These are phyloP conservation scores for Cyclophora albipunctata DNA, from an alignment of 2,888 invertebrate species.

Conservation along the genomic window DNA sequence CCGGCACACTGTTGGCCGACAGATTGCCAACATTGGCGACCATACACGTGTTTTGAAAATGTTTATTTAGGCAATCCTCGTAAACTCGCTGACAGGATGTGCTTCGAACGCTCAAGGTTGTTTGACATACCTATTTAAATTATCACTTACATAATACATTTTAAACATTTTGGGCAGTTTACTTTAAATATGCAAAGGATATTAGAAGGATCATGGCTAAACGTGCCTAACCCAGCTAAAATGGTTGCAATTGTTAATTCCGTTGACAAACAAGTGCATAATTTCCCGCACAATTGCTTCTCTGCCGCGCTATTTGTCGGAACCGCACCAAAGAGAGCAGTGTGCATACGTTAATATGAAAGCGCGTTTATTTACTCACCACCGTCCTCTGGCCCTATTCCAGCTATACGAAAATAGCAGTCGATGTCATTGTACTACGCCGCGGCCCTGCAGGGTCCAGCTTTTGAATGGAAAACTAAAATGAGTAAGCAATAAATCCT, in stretches of 20 bases:
- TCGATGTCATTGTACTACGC: constrained; percentile 71
- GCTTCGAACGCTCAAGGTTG: constrained; percentile 69
- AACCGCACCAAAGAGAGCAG: constrained; percentile 43
- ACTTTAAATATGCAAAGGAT: no score
- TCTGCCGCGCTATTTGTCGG: constrained; percentile 30
- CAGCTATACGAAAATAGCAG: constrained; percentile 68
- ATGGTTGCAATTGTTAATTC: no score
- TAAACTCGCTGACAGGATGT: constrained; percentile 66
- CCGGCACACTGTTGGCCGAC: constrained; percentile 29
- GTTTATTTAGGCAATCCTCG: constrained; percentile 70
- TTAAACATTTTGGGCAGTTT: no score
- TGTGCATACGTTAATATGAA: constrained; percentile 44
- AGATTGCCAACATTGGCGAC: constrained; percentile 43
- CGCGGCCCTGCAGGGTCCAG: constrained; percentile 40
- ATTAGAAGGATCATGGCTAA: no score
- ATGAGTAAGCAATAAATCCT: constrained; percentile 11
- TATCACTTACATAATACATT: constrained; percentile 5
- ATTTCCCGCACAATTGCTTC: no score
- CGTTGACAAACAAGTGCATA: no score
- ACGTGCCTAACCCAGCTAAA: no score
- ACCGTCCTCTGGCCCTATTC: constrained; percentile 59
- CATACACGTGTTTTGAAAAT: constrained; percentile 60
- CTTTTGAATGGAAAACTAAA: constrained; percentile 18
- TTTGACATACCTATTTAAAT: constrained; percentile 43
- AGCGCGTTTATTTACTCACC: constrained; percentile 62